These are phyloP conservation scores for Pteronotus mesoamericanus DNA, from an alignment of 2,797 vertebrate species.

Conservation along the genomic window DNA sequence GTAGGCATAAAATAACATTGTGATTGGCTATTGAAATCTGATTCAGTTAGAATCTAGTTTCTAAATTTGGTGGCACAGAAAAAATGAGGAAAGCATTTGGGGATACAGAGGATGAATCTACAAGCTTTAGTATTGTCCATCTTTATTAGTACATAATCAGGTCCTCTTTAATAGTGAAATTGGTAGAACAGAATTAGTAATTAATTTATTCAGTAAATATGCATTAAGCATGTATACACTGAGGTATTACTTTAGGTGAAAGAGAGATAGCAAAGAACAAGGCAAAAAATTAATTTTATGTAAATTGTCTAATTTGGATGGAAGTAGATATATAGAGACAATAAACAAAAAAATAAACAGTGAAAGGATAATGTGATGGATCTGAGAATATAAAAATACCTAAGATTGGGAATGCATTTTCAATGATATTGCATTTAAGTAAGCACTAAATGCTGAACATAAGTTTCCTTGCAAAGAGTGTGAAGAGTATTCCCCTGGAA, in stretches of 20 bases:
- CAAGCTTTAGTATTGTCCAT: neutral
- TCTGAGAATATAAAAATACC: neutral
- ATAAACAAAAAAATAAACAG: neutral
- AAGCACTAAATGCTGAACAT: neutral
- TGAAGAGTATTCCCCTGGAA: neutral
- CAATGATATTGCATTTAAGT: neutral
- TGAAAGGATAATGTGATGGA: neutral
- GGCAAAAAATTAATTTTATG: neutral
- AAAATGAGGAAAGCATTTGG: neutral
- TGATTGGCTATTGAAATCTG: neutral
- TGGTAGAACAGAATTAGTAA: neutral
- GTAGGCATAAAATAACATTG: neutral
- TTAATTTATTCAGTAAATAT: neutral
- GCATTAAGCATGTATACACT: neutral
- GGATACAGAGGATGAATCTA: neutral
- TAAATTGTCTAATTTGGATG: neutral
- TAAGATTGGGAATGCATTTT: neutral
- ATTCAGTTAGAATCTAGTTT: neutral
- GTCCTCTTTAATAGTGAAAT: neutral
- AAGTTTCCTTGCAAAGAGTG: neutral
- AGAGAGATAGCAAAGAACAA: neutral
- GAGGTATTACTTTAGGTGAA: neutral
- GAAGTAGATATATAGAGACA: neutral
- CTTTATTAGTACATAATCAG: neutral
- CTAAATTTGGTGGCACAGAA: neutral